Percentiles rank a stretch among this genome's conserved stretches.
Evolutionary conservation across 2,797 vertebrate species (phyloP).

Genomic region (Sandelia bainsii): DNA sequence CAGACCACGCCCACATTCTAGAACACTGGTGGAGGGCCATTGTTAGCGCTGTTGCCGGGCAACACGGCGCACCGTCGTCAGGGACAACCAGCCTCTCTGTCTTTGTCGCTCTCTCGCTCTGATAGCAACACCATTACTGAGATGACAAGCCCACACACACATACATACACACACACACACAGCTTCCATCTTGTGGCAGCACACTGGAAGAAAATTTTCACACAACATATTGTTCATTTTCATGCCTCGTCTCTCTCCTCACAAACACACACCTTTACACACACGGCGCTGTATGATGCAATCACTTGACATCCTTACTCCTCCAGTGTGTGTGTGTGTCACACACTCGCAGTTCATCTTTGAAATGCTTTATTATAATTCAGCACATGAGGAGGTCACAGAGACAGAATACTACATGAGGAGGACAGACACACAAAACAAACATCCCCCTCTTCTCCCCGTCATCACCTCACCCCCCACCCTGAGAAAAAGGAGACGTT

Average conservation of each 20-base stretch:
- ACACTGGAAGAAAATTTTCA: slow-evolving; percentile 41
- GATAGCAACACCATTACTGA: slow-evolving; percentile 72
- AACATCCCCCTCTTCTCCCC: slow-evolving; percentile 10
- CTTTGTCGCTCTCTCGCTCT: slow-evolving; percentile 49
- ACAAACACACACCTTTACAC: slow-evolving; percentile 28
- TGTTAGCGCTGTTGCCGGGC: slow-evolving; percentile 81
- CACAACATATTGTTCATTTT: slow-evolving; percentile 70
- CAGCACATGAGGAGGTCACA: slow-evolving; percentile 69
- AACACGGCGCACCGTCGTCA: slow-evolving; percentile 78
- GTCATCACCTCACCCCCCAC: neutral
- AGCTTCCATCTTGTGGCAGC: slow-evolving; percentile 71
- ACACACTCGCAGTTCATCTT: slow-evolving; percentile 44
- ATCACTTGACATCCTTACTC: slow-evolving; percentile 60
- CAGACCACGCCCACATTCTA: slow-evolving; percentile 71
- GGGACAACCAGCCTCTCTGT: slow-evolving; percentile 72
- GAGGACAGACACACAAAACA: slow-evolving; percentile 31
- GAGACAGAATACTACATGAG: slow-evolving; percentile 60
- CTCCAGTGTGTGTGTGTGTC: neutral
- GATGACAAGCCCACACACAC: slow-evolving; percentile 57
- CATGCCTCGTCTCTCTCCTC: slow-evolving; percentile 22
- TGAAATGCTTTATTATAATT: slow-evolving; percentile 76
- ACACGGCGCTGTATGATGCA: slow-evolving; percentile 59
- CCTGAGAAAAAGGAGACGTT: slow-evolving; percentile 22
- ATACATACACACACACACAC: slow-evolving; percentile 39
- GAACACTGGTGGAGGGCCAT: slow-evolving; percentile 70